Conservation (phyloP, 2,797 vertebrate genomes). For the Geotrypetes seraphini region DNA sequence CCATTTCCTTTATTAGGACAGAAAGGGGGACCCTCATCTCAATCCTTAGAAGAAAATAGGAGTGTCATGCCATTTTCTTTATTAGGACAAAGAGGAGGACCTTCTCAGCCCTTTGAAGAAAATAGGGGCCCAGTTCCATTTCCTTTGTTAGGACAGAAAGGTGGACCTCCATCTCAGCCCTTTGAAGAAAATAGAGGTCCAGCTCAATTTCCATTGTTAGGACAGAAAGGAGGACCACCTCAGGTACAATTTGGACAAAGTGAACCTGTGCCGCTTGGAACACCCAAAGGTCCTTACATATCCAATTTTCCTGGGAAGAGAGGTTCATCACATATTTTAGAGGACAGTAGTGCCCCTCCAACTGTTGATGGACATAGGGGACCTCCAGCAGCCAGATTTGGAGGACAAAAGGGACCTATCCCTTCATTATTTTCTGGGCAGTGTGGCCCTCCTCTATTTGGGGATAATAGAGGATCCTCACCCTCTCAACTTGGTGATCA, state of each 20-base stretch:
- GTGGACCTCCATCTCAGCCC: neutral
- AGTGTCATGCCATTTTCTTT: no score
- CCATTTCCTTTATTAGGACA: neutral
- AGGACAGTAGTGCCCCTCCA: constrained; percentile 36
- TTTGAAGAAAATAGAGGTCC: neutral
- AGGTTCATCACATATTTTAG: constrained; percentile 46
- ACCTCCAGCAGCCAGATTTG: constrained; percentile 60
- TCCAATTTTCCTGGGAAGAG: constrained; percentile 58
- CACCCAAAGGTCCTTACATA: constrained; percentile 43
- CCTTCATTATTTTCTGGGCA: constrained; percentile 75
- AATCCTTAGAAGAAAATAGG: no score
- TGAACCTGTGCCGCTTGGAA: constrained; percentile 45
- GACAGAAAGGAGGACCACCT: constrained; percentile 46
- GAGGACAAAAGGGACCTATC: constrained; percentile 61
- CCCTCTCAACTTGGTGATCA: constrained; percentile 67
- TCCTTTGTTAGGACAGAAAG: no score
- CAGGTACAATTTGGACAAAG: constrained; percentile 43
- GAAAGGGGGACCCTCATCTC: no score
- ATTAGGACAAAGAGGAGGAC: no score
- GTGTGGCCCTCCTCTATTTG: constrained; percentile 67
- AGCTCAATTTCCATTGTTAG: no score
- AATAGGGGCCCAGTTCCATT: no score
- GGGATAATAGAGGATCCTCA: constrained; percentile 66
- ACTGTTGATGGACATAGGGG: constrained; percentile 58
- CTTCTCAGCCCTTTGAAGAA: no score